Evolutionary conservation across 2,113 vertebrate species (phyloP), one percentile per base, ranked within the genome.

Genomic region (Hyla sarda): DNA sequence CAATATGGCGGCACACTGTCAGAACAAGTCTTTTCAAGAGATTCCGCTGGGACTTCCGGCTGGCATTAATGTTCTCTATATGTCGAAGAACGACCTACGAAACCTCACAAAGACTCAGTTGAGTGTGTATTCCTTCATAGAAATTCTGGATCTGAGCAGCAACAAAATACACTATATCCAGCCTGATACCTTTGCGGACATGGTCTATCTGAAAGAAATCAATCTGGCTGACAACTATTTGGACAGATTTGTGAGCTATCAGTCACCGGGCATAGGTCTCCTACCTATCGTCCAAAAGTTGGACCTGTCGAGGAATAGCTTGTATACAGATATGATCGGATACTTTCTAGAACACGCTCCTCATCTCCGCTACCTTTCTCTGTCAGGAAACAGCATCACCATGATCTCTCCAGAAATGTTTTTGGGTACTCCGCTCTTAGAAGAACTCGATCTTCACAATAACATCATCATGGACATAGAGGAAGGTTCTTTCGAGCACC

Each of bases 391-490:
- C 87, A 99, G 97, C 91, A 97, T 99, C 84, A 96, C 96, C 0
- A 94, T 92, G 88, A 92, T 99, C 45, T 89, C 92, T 1, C 92
- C 92, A 0, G 87, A 88, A 5, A 96, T 93, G 50, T 98, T 99
- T 88, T 87, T 80, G 17, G 94, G 95, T 6, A 89, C 93, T 16
- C 91, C 89, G 0, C 89, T 1, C 0, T 84, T 99, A 11, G 92
- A 88, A 69, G 95, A 88, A 71, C 89, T 99, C 75, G 94, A 95
- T 89, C 94, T 99, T 3, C 97, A 97, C 78, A 97, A 97, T 47
- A 99, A 99, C 0, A 95, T 99, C 88, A 96, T 99, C 69, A 90
- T 99, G 92, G 97, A 99, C 89, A 99, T 99, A 5, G 96, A 99
- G 88, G 96, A 96, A 1, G 97, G 97, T 0, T 94, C 97, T 23